Evolutionary conservation across 2,113 vertebrate genomes (phyloP), one percentile per base, ranked within the genome.

Genomic region (Gavialis gangeticus): DNA sequence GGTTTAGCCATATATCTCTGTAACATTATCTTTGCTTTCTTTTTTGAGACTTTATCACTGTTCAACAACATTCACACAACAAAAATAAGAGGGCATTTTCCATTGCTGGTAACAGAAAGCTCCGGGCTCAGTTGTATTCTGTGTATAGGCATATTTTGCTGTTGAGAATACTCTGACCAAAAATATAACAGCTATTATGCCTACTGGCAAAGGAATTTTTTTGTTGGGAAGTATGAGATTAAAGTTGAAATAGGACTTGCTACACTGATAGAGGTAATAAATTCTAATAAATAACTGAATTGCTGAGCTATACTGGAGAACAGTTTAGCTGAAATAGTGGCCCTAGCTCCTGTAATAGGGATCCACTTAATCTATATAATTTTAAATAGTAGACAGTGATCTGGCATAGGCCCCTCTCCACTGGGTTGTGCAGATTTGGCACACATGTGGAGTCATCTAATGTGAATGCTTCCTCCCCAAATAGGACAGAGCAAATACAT

Each of bases 1-100:
- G n/a, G 28, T 96, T 97, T 93, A 64, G 85, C 92, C 80, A 81
- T 82, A 87, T 83, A 90, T 96, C 79, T 96, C 56, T 91, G 71
- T 11, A 95, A 63, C 16, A 76, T 91, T 96, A 94, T 93, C 80
- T 95, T 97, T 88, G 14, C 25, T 87, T 91, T 83, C 25, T 85
- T 93, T 91, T 85, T 75, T 21, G 30, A 94, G 67, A 84, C 30
- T 80, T 95, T 96, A 93, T 97, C 86, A 87, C 59, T 88, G 73
- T 92, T 92, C 75, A 87, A 5, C 34, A 95, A 77, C 24, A 88
- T 87, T 54, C 64, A 60, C 4, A 82, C 19, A 37, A 77, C 16
- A 93, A 59, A 94, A 84, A 89, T 83, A 71, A 63, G 79, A 94
- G 46, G 84, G 34, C 5, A 77, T 58, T 87, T 77, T 63, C 18